Evolutionary conservation across 2,113 vertebrate genomes (phyloP).

Genomic region (Ceyx cyanopectus): DNA sequence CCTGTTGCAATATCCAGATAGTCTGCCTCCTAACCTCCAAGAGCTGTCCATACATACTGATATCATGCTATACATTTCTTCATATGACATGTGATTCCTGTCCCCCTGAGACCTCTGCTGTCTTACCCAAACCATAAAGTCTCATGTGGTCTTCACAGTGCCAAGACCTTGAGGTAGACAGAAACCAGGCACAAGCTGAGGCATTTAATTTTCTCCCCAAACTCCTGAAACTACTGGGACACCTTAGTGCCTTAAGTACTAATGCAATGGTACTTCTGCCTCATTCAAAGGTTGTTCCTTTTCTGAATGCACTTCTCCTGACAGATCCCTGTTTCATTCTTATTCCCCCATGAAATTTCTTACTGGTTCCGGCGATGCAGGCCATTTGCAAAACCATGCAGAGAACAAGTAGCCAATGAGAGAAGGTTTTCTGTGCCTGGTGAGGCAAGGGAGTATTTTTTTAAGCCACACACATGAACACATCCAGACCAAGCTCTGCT

Average conservation of each 20-base stretch:
- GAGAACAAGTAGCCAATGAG: neutral
- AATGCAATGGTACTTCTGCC: neutral
- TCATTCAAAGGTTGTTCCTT: neutral
- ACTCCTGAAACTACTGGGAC: neutral
- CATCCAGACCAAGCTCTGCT: neutral
- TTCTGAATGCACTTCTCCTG: neutral
- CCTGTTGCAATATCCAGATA: neutral
- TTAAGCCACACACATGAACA: neutral
- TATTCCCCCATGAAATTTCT: neutral
- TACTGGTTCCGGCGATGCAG: neutral
- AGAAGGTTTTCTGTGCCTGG: neutral
- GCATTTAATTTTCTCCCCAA: neutral
- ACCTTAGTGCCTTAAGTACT: neutral
- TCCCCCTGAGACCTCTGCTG: neutral
- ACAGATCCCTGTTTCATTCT: neutral
- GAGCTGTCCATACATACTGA: neutral
- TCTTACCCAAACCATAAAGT: neutral
- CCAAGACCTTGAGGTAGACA: neutral
- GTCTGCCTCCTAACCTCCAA: neutral
- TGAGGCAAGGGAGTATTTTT: neutral
- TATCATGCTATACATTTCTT: neutral
- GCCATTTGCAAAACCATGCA: neutral
- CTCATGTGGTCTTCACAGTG: neutral
- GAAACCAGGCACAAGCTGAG: neutral
- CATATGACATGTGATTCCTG: neutral